Base-by-base conservation (phyloP, 2,888 invertebrate genomes). In the Volucella inflata region DNA sequence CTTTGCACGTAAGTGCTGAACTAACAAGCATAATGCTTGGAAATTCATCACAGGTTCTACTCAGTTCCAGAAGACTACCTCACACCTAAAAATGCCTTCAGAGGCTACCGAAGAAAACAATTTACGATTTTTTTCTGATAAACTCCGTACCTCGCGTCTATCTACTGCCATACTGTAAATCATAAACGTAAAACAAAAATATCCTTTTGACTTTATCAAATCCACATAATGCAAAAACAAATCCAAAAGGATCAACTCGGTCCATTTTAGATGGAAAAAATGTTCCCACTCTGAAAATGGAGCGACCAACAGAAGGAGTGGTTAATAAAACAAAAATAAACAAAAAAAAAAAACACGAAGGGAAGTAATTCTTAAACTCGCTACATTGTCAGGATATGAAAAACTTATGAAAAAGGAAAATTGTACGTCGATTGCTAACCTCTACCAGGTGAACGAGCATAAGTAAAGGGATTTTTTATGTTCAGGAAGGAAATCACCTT, bases 381-480 rank as follows among this genome's bases (percentile, higher is more conserved):
- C 44, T 42, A 65, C 21, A 64, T 64, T 55, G 55, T 55, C 40
- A n/a, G 62, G 16, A 64, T 64, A 55, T 71, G 42, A 44, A 57
- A n/a, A 57, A 53, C n/a, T 38, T 55, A 53, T 46, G 14, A n/a
- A 57, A 71, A 65, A 42, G 16, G 53, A 44, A 17, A 59, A 51
- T 38, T 17, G 14, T 36, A 55, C 46, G 44, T 46, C 44, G 64
- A 79, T 59, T 44, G 40, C 76, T 53, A 53, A 68, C 60, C 53
- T 68, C 12, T 55, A 55, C 40, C 67, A 79, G 65, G 59, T 72
- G 65, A 72, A 59, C 67, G 65, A 53, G 60, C 59, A 79, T 72
- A 79, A 78, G 71, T 78, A 65, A 79, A 65, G 67, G 72, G 72
- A 72, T 72, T 65, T 50, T 40, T 38, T 36, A n/a, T 1, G n/a